phyloP scores from a whole-genome alignment of 2,888 invertebrate genomes.

The Myathropa florea region DNA sequence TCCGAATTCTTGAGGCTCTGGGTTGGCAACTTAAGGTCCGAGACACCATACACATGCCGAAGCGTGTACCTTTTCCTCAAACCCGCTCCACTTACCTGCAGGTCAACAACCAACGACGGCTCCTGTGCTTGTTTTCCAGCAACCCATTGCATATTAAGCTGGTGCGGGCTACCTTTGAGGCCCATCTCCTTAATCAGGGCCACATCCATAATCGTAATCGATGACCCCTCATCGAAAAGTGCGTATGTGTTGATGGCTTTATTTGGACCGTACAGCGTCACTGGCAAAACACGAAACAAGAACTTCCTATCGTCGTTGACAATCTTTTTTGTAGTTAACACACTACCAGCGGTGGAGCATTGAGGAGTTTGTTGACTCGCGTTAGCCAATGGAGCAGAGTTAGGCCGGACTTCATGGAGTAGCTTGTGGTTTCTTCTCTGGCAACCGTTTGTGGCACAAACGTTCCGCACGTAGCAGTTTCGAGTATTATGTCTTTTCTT shows the following conservation, averaged over 20 bases:
- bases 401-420: not conserved
- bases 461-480: not conserved
- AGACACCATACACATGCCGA: not conserved
- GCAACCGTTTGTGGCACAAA: conserved; percentile 3
- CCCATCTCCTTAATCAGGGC: no score
- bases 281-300: not conserved
- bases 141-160: conserved; percentile 3
- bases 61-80: not conserved
- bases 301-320: no score
- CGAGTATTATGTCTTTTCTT: no score
- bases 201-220: no score
- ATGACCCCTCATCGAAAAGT: no score
- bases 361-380: not conserved
- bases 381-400: not conserved
- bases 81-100: conserved; percentile 48
- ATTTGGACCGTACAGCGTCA: not conserved
- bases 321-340: no score
- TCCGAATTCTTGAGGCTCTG: conserved; percentile 34
- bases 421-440: not conserved
- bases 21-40: conserved; percentile 16
- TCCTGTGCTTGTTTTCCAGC: conserved; percentile 1
- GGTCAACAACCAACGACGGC: conserved; percentile 6
- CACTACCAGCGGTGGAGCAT: not conserved
- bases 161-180: no score
- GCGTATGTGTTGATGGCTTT: not conserved